Percentiles rank a stretch among this genome's conserved stretches.
These are phyloP conservation scores for Phasia obesa DNA, from an alignment of 2,888 invertebrate species.

Conservation along the genomic window DNA sequence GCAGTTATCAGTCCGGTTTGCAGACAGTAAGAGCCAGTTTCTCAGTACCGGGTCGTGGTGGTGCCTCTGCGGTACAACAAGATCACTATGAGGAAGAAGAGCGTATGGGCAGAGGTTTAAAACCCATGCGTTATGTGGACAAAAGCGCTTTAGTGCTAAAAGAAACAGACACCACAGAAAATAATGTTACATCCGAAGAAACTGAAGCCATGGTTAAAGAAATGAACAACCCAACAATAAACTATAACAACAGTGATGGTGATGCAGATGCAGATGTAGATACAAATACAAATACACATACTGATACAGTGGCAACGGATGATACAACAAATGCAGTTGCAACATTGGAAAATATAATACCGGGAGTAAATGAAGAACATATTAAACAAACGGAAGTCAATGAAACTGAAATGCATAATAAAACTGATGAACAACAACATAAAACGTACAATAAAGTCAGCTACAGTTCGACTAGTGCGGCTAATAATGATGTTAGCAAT, in stretches of 20 bases:
- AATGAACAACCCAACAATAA: constrained; percentile 65
- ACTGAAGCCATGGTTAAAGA: constrained; percentile 68
- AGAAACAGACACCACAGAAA: constrained; percentile 70
- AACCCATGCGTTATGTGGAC: constrained; percentile 81
- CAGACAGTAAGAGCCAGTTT: constrained; percentile 91
- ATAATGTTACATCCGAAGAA: constrained; percentile 58
- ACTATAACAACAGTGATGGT: constrained; percentile 30
- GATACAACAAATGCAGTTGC: constrained; percentile 72
- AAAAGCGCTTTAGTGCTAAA: constrained; percentile 80
- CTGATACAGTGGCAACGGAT: constrained; percentile 25
- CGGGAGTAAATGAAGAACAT: constrained; percentile 74
- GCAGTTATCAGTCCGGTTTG: constrained; percentile 91
- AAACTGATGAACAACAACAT: constrained; percentile 16
- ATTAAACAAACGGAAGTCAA: constrained; percentile 72
- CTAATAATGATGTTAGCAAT: constrained; percentile 9
- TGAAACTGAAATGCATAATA: constrained; percentile 48
- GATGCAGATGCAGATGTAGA: not conserved
- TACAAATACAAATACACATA: no score
- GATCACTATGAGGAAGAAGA: constrained; percentile 79
- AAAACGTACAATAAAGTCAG: not conserved
- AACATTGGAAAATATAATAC: constrained; percentile 74
- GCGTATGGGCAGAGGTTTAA: constrained; percentile 78
- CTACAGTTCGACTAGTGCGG: constrained; percentile 18
- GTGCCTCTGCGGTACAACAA: constrained; percentile 79
- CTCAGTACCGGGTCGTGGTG: constrained; percentile 86